Base-by-base conservation (phyloP, 2,888 invertebrate species). In the Nemotelus pantherinus region DNA sequence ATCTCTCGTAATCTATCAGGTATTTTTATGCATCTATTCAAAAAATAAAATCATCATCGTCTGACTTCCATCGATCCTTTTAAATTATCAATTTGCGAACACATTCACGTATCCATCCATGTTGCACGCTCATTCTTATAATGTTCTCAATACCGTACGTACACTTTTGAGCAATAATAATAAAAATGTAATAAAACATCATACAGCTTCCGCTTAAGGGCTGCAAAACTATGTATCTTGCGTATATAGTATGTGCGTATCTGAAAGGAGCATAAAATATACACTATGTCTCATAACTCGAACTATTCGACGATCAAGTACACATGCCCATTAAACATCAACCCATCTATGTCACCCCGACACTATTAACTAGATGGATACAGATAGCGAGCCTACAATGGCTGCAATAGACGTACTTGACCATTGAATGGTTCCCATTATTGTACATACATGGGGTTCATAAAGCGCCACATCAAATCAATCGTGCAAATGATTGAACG, bases 151-250 rank as follows among this genome's bases (percentile, higher is more conserved):
- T 47, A 41, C 25, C 25, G 25, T 55, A 43, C 25, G 25, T 43
- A 70, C 55, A 43, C 5, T 47, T 43, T n/a, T 3, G 44, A 70
- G 55, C 70, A 70, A 70, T 63, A 63, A 67, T 41, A 48, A 67
- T 72, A 47, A 57, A 47, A 72, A 45, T 72, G 5, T 5, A 44
- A 55, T 71, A 71, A 58, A 55, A 45, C 58, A 53, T 43, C 55
- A n/a, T 25, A 25, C 25, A 45, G 72, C 60, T 72, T 72, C 72
- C 72, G 72, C 58, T 72, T 72, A 72, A 72, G 72, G 72, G 60
- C 58, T 72, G 39, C 25, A 45, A 45, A 72, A 60, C 25, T 25
- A 25, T 25, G 25, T 25, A 25, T 25, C 25, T 25, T 25, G 25
- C 25, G 25, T 25, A 25, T 25, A 25, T 1, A 25, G 25, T 25